A percentile compares a stretch with the other conserved stretches of the same genome.
Evolutionary conservation across 2,113 vertebrate species (phyloP).

Genomic region (Epinephelus lanceolatus): DNA sequence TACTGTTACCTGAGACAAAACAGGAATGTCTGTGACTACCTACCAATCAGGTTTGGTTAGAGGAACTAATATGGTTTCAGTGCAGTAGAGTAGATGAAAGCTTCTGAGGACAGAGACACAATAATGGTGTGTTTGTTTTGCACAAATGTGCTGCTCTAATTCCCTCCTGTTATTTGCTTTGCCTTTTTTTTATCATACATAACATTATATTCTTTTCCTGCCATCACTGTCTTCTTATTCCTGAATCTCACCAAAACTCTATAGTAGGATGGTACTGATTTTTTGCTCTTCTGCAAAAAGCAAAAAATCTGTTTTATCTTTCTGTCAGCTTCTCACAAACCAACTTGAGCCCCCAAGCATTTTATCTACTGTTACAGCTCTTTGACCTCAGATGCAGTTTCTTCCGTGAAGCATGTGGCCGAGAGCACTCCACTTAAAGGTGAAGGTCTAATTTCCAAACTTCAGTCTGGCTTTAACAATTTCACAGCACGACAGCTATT

Average conservation of each 20-base stretch:
- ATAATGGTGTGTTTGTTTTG: background rate
- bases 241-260: background rate
- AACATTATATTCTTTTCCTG: background rate
- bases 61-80: background rate
- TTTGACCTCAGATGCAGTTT: background rate
- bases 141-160: background rate
- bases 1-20: slow-evolving; percentile 45
- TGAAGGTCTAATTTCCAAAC: background rate
- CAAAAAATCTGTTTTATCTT: background rate
- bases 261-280: background rate
- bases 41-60: slow-evolving; percentile 49
- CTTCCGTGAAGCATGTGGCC: background rate
- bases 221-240: background rate
- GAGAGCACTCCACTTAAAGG: background rate
- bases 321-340: background rate
- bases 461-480: background rate
- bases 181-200: background rate
- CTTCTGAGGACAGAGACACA: background rate
- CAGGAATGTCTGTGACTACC: slow-evolving; percentile 9
- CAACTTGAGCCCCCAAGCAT: background rate
- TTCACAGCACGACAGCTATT: background rate
- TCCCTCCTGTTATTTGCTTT: background rate
- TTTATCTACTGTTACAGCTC: background rate
- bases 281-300: background rate
- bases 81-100: background rate